A percentile compares a stretch with the other conserved stretches of the same genome.
These are phyloP conservation scores for Dipodomys merriami DNA, from an alignment of 2,113 vertebrate genomes.

Conservation along the genomic window DNA sequence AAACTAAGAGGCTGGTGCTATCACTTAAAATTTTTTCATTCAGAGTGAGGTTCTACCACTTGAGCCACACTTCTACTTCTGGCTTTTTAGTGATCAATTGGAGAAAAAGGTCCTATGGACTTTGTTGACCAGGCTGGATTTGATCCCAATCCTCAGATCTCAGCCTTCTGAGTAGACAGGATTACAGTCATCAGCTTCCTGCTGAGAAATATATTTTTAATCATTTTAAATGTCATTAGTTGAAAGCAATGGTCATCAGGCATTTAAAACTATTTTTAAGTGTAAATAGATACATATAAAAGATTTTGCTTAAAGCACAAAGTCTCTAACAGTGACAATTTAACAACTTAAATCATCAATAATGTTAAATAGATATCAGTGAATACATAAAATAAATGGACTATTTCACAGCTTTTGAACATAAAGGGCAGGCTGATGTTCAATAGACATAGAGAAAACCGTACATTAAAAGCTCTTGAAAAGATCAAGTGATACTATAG, in stretches of 20 bases:
- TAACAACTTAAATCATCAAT: constrained; percentile 24
- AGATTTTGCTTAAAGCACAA: not conserved
- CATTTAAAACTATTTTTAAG: constrained; percentile 3
- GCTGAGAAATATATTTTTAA: too few species aligned
- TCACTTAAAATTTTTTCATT: too few species aligned
- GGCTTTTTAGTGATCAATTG: too few species aligned
- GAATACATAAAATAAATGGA: constrained; percentile 65
- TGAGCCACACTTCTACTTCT: too few species aligned
- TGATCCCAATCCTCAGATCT: too few species aligned
- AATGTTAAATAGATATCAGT: constrained; percentile 60
- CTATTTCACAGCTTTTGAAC: constrained; percentile 42
- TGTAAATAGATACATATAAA: not conserved
- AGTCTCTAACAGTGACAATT: not conserved
- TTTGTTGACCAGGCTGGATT: too few species aligned
- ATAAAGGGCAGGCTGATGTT: not conserved
- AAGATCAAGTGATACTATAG: constrained; percentile 3
- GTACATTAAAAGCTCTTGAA: not conserved
- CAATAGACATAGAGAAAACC: not conserved
- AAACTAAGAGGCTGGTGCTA: too few species aligned
- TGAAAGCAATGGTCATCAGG: not conserved
- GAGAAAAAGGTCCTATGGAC: too few species aligned
- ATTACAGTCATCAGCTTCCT: too few species aligned
- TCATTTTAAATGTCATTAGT: not conserved
- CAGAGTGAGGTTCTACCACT: too few species aligned
- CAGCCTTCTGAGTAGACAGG: too few species aligned